Evolutionary conservation across 2,113 vertebrate genomes (phyloP).

Genomic region (Pedionomus torquatus): DNA sequence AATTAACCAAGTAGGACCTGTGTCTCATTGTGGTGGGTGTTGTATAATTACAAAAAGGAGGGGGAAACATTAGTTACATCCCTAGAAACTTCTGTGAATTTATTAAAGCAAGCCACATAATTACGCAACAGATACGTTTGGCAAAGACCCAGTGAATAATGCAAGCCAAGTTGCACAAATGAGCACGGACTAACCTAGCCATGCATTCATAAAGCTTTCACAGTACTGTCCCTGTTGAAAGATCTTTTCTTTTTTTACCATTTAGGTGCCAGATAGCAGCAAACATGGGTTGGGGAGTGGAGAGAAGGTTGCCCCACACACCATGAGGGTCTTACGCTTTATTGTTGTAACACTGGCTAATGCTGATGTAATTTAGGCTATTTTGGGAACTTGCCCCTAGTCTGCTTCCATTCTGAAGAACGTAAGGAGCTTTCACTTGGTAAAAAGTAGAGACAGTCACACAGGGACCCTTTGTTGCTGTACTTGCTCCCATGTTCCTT

Average conservation of each 20-base stretch:
- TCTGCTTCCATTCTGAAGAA: neutral
- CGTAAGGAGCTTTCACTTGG: neutral
- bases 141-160: neutral
- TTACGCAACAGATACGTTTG: neutral
- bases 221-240: neutral
- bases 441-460: neutral
- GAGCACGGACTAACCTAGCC: neutral
- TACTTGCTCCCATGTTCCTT: neutral
- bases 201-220: neutral
- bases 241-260: neutral
- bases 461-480: neutral
- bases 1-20: neutral
- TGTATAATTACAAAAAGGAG: neutral
- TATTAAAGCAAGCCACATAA: constrained; percentile 9
- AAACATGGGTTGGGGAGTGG: neutral
- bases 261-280: neutral
- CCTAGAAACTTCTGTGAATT: constrained; percentile 26
- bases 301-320: neutral
- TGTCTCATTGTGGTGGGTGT: neutral
- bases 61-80: neutral
- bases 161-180: neutral
- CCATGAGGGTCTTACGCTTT: neutral
- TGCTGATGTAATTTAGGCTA: constrained; percentile 14
- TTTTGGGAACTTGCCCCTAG: neutral
- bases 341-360: neutral